phyloP scores from a whole-genome alignment of 2,888 invertebrate genomes.

The Tricholauxania praeusta region DNA sequence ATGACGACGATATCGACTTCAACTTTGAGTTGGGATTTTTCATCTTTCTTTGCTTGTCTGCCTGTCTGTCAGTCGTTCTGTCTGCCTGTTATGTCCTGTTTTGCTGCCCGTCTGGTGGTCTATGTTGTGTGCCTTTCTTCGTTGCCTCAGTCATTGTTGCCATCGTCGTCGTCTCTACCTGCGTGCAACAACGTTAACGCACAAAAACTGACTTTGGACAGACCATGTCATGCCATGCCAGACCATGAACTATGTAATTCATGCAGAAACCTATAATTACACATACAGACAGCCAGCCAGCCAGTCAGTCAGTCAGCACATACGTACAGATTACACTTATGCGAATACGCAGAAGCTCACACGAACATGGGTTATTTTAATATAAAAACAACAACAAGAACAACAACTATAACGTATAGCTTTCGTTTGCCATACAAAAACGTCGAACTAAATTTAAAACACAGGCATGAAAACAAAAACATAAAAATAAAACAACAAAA shows the following conservation, averaged over 20 bases:
- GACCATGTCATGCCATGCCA: slow-evolving; percentile 39
- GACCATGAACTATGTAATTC: slow-evolving; percentile 47
- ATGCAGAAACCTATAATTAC: slow-evolving; percentile 50
- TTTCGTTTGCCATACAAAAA: slow-evolving; percentile 66
- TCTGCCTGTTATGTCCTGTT: background rate
- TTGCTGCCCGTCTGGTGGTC: background rate
- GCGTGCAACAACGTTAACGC: slow-evolving; percentile 44
- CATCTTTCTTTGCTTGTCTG: background rate
- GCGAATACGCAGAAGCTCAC: slow-evolving; percentile 10
- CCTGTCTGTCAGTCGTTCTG: slow-evolving; percentile 1
- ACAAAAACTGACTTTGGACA: slow-evolving; percentile 31
- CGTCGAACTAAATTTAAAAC: slow-evolving; percentile 62
- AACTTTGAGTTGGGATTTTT: background rate
- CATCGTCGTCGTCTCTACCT: slow-evolving; percentile 43
- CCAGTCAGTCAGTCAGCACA: slow-evolving; percentile 30
- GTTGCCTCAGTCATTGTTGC: background rate
- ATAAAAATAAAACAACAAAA: background rate
- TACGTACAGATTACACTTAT: slow-evolving; percentile 25
- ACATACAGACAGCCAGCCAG: slow-evolving; percentile 42
- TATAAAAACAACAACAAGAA: slow-evolving; percentile 40
- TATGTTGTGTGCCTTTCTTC: slow-evolving; percentile 1
- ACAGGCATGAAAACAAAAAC: slow-evolving; percentile 32
- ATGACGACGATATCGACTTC: too few relatives aligned
- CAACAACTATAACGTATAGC: slow-evolving; percentile 59
- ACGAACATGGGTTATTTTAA: slow-evolving; percentile 34